A percentile compares a stretch with the other conserved stretches of the same genome.
Evolutionary conservation across 2,113 vertebrate species (phyloP).

Genomic region (Crotalus helleri): DNA sequence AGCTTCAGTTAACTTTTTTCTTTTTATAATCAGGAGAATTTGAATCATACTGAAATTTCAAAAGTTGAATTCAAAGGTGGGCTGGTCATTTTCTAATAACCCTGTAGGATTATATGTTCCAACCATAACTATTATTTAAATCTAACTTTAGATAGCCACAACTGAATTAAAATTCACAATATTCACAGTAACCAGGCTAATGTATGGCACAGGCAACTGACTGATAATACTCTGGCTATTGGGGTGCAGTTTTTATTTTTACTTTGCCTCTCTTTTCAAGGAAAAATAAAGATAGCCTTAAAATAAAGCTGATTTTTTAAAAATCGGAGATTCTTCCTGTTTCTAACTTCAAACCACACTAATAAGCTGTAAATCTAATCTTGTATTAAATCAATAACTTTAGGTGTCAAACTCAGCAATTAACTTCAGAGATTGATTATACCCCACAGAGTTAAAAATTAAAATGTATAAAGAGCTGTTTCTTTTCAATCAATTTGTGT

Average conservation of each 20-base stretch:
- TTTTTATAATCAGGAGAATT: not conserved
- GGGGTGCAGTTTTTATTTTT: not conserved
- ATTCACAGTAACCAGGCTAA: not conserved
- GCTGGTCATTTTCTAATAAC: not conserved
- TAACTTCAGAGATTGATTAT: slow-evolving; percentile 19
- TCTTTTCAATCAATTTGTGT: slow-evolving; percentile 20
- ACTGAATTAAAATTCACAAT: not conserved
- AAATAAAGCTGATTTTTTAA: not conserved
- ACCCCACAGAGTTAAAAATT: slow-evolving; percentile 8
- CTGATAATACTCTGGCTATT: not conserved
- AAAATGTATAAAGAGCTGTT: slow-evolving; percentile 28
- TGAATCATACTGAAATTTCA: not conserved
- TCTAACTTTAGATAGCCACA: not conserved
- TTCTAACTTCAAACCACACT: not conserved
- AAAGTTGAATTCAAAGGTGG: not conserved
- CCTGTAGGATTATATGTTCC: not conserved
- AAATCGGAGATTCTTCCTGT: not conserved
- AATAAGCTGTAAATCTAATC: slow-evolving; percentile 7
- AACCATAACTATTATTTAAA: not conserved
- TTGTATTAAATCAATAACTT: slow-evolving; percentile 30
- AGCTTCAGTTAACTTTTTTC: not conserved
- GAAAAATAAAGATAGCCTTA: not conserved
- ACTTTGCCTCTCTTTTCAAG: not conserved
- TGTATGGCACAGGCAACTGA: not conserved
- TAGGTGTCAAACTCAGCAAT: slow-evolving; percentile 29